Percentiles rank a stretch among this genome's conserved stretches.
Conservation (phyloP, 2,888 invertebrate genomes). For the Agrilus mali region DNA sequence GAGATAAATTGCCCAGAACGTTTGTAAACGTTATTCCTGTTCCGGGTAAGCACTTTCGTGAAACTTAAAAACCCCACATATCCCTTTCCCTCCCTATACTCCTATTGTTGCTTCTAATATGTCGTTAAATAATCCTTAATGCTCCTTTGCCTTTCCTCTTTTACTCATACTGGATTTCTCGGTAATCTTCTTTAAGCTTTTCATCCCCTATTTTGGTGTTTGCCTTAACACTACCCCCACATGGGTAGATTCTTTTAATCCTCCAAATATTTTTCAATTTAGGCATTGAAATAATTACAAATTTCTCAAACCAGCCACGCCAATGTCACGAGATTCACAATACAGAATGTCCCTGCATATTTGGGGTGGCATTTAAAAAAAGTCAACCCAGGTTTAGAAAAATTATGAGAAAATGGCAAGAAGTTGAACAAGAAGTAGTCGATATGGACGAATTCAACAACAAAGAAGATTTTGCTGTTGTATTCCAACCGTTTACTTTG, state of each 20-base stretch:
- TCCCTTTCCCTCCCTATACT: too few relatives aligned
- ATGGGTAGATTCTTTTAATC: too few relatives aligned
- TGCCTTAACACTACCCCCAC: too few relatives aligned
- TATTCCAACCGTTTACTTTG: constrained; percentile 60
- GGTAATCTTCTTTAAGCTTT: too few relatives aligned
- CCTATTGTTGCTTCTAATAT: too few relatives aligned
- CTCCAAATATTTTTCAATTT: too few relatives aligned
- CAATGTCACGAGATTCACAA: constrained; percentile 33
- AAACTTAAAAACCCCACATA: too few relatives aligned
- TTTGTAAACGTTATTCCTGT: constrained; percentile 60
- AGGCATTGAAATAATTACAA: constrained; percentile 33
- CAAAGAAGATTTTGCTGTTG: constrained; percentile 54
- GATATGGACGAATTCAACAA: constrained; percentile 33
- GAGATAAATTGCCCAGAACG: constrained; percentile 51
- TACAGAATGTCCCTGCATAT: constrained; percentile 45
- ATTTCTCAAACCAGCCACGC: constrained; percentile 27
- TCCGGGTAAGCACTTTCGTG: constrained; percentile 48
- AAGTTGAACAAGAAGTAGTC: constrained; percentile 39
- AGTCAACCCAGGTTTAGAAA: constrained; percentile 28
- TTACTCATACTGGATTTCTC: too few relatives aligned
- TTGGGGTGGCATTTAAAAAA: constrained; percentile 29
- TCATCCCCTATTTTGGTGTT: too few relatives aligned
- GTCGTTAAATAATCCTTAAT: too few relatives aligned
- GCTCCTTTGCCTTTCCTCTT: too few relatives aligned
- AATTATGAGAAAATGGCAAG: constrained; percentile 41